Evolutionary conservation across 2,888 invertebrate species (phyloP).

Genomic region (Cephus rjabovi): DNA sequence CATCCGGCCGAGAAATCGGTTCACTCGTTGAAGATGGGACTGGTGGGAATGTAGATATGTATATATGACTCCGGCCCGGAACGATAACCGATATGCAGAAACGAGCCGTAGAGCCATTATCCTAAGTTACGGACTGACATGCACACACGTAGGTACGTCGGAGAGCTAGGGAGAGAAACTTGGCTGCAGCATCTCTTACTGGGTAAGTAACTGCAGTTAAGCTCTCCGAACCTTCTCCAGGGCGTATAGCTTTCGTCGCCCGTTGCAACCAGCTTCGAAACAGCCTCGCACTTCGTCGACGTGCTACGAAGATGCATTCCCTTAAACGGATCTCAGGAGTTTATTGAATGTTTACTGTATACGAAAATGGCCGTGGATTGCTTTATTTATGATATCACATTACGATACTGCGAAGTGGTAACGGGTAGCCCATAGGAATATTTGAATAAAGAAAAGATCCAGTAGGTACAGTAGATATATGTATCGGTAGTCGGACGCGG

Average conservation of each 20-base stretch:
- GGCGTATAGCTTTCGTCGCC: background rate
- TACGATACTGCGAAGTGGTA: background rate
- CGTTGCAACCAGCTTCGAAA: background rate
- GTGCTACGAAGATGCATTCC: conserved; percentile 42
- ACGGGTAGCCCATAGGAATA: background rate
- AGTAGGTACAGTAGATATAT: background rate
- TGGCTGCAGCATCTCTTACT: conserved; percentile 38
- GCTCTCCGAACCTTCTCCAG: conserved; percentile 17
- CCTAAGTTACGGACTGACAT: conserved; percentile 51
- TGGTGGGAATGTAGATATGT: background rate
- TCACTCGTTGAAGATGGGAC: background rate
- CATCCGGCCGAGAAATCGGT: background rate
- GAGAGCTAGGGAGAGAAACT: conserved; percentile 38
- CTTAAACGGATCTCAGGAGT: conserved; percentile 57
- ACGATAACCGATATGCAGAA: conserved; percentile 51
- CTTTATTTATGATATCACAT: background rate
- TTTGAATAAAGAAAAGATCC: background rate
- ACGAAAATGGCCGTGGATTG: background rate
- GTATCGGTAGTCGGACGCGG: background rate
- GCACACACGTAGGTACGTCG: conserved; percentile 20
- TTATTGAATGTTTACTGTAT: conserved; percentile 58
- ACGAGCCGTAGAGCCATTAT: conserved; percentile 47
- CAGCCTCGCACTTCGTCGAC: conserved; percentile 22
- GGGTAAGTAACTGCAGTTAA: conserved; percentile 52
- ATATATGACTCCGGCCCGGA: conserved; percentile 30